These are phyloP conservation scores for Chrysopa pallens DNA, from an alignment of 1,140 invertebrate species.

Conservation along the genomic window DNA sequence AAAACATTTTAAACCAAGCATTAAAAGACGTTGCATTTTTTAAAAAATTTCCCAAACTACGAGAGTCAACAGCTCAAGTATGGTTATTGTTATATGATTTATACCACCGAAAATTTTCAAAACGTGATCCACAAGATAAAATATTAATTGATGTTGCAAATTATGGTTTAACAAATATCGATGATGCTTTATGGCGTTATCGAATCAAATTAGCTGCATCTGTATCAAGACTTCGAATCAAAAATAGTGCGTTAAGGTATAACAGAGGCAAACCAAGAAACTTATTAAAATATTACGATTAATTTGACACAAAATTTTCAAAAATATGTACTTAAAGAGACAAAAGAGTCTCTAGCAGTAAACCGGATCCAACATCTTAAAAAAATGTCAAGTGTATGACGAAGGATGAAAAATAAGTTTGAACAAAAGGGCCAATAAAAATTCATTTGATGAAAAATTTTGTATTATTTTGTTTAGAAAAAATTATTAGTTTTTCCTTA, in stretches of 20 bases:
- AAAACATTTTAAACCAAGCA: slow-evolving; percentile 43
- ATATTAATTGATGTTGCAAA: slow-evolving; percentile 21
- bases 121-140: slow-evolving; percentile 19
- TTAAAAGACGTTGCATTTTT: slow-evolving; percentile 45
- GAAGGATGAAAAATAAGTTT: too few relatives aligned
- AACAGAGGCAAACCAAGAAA: too few relatives aligned
- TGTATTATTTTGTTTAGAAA: too few relatives aligned
- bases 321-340: too few relatives aligned
- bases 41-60: slow-evolving; percentile 30
- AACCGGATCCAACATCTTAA: too few relatives aligned
- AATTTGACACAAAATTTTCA: too few relatives aligned
- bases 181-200: slow-evolving; percentile 37
- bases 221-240: slow-evolving; percentile 43
- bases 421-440: too few relatives aligned
- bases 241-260: slow-evolving; percentile 42
- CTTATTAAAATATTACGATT: too few relatives aligned
- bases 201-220: slow-evolving; percentile 48
- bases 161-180: slow-evolving; percentile 27
- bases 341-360: too few relatives aligned
- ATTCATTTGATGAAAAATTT: too few relatives aligned
- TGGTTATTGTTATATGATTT: slow-evolving; percentile 44
- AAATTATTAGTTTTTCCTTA: too few relatives aligned
- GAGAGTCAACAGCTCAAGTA: slow-evolving; percentile 24
- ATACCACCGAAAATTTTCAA: slow-evolving; percentile 34
- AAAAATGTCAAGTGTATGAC: too few relatives aligned